Evolutionary conservation across 2,888 invertebrate species (phyloP).

Genomic region (Drosophila eohydei): DNA sequence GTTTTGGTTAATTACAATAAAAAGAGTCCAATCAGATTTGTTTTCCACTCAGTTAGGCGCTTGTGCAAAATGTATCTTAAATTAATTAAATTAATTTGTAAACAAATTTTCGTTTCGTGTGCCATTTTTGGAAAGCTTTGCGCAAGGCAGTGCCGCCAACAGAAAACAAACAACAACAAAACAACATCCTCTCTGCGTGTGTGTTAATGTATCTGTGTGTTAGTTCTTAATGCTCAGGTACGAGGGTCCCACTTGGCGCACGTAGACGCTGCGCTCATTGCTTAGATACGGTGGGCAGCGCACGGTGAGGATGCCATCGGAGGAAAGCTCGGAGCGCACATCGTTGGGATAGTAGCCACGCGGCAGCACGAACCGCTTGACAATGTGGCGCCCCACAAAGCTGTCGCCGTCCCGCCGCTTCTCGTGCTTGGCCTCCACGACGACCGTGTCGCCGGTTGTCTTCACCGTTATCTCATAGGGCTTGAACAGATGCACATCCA

Average conservation of each 20-base stretch:
- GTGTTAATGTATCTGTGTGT: conserved; percentile 19
- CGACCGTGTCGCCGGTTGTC: conserved; percentile 87
- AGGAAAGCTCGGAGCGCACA: conserved; percentile 87
- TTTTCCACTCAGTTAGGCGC: conserved; percentile 29
- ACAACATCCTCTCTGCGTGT: conserved; percentile 32
- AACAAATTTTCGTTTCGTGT: conserved; percentile 46
- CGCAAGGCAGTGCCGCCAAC: conserved; percentile 55
- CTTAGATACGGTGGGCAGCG: conserved; percentile 87
- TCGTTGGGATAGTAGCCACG: conserved; percentile 89
- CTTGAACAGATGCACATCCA: conserved; percentile 89
- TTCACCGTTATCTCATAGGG: conserved; percentile 90
- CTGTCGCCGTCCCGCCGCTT: conserved; percentile 90
- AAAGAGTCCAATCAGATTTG: conserved; percentile 64
- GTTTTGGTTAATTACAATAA: conserved; percentile 73
- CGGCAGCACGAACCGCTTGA: conserved; percentile 89
- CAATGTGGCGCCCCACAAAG: conserved; percentile 92
- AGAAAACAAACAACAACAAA: conserved; percentile 38
- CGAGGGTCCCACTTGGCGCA: conserved; percentile 90
- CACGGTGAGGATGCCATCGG: conserved; percentile 92
- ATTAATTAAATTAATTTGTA: conserved; percentile 48
- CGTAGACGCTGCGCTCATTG: conserved; percentile 89
- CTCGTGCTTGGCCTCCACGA: conserved; percentile 90
- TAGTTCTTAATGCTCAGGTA: conserved; percentile 84
- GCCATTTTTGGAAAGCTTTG: conserved; percentile 38
- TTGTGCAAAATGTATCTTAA: conserved; percentile 48